Conservation (phyloP, 2,113 vertebrate species). For the Girardinichthys multiradiatus region DNA sequence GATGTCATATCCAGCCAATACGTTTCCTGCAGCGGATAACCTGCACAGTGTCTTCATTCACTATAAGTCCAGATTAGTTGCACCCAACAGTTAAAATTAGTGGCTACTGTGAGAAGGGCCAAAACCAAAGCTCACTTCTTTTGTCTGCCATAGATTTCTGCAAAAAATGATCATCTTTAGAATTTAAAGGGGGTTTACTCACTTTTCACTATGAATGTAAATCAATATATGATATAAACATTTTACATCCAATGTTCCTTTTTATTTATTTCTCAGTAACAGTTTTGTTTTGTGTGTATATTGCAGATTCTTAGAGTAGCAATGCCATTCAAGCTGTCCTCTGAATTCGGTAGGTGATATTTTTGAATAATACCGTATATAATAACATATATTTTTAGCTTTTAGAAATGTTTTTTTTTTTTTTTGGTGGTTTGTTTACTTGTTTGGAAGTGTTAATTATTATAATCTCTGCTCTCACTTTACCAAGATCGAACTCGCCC, state of each 20-base stretch:
- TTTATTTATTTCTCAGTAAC: background rate
- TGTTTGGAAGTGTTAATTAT: background rate
- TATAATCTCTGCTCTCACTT: background rate
- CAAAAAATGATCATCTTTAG: background rate
- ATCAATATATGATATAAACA: background rate
- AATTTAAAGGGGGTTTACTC: background rate
- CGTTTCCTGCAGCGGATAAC: background rate
- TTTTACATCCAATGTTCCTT: too few relatives aligned
- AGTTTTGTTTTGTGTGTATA: constrained; percentile 8
- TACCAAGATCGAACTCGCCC: constrained; percentile 83
- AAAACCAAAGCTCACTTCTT: background rate
- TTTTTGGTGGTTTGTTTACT: background rate
- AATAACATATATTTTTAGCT: background rate
- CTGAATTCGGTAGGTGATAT: constrained; percentile 67
- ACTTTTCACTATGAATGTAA: background rate
- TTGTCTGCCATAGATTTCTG: background rate
- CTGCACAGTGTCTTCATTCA: background rate
- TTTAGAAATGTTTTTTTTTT: background rate
- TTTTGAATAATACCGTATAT: background rate
- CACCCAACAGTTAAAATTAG: too few relatives aligned
- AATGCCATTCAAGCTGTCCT: background rate
- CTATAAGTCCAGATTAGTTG: background rate
- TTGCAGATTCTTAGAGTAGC: constrained; percentile 67
- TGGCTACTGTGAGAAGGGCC: background rate
- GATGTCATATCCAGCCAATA: background rate